Conservation (phyloP, 2,888 invertebrate genomes). For the Sarcophaga caerulescens region DNA sequence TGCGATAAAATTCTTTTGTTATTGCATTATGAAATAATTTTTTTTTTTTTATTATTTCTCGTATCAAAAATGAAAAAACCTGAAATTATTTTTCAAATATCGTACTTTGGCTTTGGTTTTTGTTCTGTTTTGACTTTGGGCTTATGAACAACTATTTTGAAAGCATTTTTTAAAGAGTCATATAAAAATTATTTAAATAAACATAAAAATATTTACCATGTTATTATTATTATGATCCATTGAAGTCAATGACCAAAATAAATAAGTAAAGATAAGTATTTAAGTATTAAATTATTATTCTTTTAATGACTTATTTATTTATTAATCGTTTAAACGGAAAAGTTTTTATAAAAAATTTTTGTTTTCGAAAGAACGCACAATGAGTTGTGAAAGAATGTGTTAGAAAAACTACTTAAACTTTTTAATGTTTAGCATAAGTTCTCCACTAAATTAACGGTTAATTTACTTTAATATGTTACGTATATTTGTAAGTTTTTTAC, state of each 20-base stretch:
- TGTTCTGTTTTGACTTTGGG: background rate
- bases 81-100: constrained; percentile 44
- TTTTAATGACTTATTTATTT: too few relatives aligned
- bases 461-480: too few relatives aligned
- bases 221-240: too few relatives aligned
- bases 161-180: background rate
- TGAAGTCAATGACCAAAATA: constrained; percentile 40
- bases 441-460: too few relatives aligned
- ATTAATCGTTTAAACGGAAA: too few relatives aligned
- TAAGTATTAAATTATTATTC: too few relatives aligned
- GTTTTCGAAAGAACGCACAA: too few relatives aligned
- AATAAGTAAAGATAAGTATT: constrained; percentile 8
- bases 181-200: constrained; percentile 5
- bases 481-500: too few relatives aligned
- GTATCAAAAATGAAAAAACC: background rate
- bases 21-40: constrained; percentile 3
- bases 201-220: constrained; percentile 6
- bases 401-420: too few relatives aligned
- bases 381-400: too few relatives aligned
- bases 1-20: background rate
- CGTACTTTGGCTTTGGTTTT: constrained; percentile 1
- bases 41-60: background rate
- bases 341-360: too few relatives aligned
- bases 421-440: too few relatives aligned
- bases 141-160: constrained; percentile 23